phyloP scores from a whole-genome alignment of 2,113 vertebrate species.

The Eurystomus gularis region DNA sequence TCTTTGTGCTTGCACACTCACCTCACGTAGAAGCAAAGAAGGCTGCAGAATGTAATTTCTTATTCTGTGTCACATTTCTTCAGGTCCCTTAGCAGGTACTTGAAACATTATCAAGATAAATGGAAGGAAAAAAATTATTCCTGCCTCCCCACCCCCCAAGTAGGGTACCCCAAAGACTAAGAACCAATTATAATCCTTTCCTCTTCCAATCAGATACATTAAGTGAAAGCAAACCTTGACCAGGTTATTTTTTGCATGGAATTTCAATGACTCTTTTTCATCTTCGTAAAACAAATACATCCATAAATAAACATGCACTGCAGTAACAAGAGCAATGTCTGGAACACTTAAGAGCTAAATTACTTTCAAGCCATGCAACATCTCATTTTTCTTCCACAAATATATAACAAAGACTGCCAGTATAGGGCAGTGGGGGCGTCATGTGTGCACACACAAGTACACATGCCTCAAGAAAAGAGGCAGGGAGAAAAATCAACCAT shows the following conservation, averaged over 20 bases:
- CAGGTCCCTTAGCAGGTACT: conserved; percentile 62
- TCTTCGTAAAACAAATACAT: neutral
- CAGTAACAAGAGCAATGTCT: neutral
- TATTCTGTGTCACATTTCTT: conserved; percentile 76
- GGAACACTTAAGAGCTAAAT: conserved; percentile 42
- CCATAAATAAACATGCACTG: conserved; percentile 35
- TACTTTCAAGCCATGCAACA: neutral
- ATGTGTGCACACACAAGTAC: neutral
- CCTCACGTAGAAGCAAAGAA: conserved; percentile 52
- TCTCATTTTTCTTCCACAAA: neutral
- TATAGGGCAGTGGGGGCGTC: no score
- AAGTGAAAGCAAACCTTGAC: conserved; percentile 17
- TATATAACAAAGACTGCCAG: neutral
- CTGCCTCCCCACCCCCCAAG: neutral
- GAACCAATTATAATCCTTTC: conserved; percentile 9
- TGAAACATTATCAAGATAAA: conserved; percentile 77
- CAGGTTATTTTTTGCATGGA: neutral
- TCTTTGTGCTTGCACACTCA: neutral
- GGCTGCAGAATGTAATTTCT: conserved; percentile 69
- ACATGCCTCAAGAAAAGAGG: neutral
- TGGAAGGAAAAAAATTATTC: conserved; percentile 32
- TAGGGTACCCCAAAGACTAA: conserved; percentile 56
- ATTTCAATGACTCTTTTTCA: conserved; percentile 20
- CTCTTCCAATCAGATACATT: neutral
- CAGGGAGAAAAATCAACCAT: neutral